Percentiles rank a stretch among this genome's conserved stretches.
Conservation (phyloP, 2,888 invertebrate genomes). For the Caenorhabditis sulstoni region DNA sequence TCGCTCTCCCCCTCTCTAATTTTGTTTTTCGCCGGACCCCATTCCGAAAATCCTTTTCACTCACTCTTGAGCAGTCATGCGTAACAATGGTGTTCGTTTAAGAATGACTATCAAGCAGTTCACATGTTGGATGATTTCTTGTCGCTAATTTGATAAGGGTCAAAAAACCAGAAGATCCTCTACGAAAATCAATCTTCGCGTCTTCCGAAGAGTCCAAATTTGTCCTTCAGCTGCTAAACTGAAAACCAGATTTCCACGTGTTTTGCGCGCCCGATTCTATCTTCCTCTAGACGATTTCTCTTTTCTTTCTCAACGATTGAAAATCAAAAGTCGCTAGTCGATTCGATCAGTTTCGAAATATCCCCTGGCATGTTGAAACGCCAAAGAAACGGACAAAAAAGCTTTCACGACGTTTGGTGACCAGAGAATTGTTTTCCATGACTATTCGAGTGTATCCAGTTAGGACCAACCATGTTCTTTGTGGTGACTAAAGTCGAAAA, state of each 20-base stretch:
- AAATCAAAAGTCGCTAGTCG: constrained; percentile 36
- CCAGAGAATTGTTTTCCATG: too few species aligned
- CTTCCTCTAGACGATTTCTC: constrained; percentile 8
- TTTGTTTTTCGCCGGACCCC: too few species aligned
- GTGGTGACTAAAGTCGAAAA: too few species aligned
- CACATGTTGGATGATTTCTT: too few species aligned
- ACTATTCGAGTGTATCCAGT: too few species aligned
- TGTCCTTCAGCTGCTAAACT: background rate
- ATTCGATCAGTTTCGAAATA: background rate
- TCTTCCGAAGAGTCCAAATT: background rate
- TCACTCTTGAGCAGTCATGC: background rate
- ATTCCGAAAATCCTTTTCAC: too few species aligned
- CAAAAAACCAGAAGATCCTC: background rate
- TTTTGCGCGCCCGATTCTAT: constrained; percentile 1
- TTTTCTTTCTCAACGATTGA: constrained; percentile 9
- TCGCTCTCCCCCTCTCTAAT: too few species aligned
- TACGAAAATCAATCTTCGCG: background rate
- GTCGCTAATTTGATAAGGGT: too few species aligned
- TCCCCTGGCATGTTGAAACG: too few species aligned
- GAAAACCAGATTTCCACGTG: constrained; percentile 11
- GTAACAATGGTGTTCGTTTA: background rate
- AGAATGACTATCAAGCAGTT: background rate
- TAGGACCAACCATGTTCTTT: too few species aligned
- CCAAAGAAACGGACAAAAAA: too few species aligned
- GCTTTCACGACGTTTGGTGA: too few species aligned